Evolutionary conservation across 2,797 vertebrate species (phyloP), one percentile per base, ranked within the genome.

Genomic region (Telmatherina bonti): DNA sequence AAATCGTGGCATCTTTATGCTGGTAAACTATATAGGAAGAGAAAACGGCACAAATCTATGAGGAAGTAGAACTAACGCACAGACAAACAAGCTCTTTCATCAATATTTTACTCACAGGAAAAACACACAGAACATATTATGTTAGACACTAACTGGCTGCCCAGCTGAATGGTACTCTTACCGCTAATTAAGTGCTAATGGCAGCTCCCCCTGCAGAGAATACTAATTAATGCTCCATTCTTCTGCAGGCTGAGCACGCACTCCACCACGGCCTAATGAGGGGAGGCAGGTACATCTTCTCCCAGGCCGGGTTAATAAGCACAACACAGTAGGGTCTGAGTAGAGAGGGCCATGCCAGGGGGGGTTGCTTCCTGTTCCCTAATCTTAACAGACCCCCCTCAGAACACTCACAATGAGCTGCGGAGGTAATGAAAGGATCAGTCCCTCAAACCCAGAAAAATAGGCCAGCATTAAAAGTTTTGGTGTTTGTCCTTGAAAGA

Each of bases 181-280:
- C 90, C 86, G 84, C 93, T 95, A 94, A 95, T 95, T 93, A 94
- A 94, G 94, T 94, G 92, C 93, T 95, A 94, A 94, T 94, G 94
- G 92, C 87, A 84, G 91, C 88, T 88, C 86, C 91, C 92, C 92
- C 93, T 92, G 92, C 90, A 72, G 93, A 93, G 93, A 94, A 94
- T 93, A 93, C 92, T 94, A 95, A 95, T 95, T 95, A 94, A 93
- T 90, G 89, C 59, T 82, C 88, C 85, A 93, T 95, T 95, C 93
- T 94, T 85, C 91, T 66, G 88, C 57, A 9, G 74, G 78, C 87
- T 74, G 89, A 93, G 90, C 90, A 75, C 53, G 83, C 85, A 93
- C 93, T 94, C 92, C 93, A 94, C 76, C 54, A 41, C 81, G 54
- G 91, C 83, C 92, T 95, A 94, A 95, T 94, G 93, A 94, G 94